A percentile compares a stretch with the other conserved stretches of the same genome.
Evolutionary conservation across 2,113 vertebrate species (phyloP).

Genomic region (Tinamus guttatus): DNA sequence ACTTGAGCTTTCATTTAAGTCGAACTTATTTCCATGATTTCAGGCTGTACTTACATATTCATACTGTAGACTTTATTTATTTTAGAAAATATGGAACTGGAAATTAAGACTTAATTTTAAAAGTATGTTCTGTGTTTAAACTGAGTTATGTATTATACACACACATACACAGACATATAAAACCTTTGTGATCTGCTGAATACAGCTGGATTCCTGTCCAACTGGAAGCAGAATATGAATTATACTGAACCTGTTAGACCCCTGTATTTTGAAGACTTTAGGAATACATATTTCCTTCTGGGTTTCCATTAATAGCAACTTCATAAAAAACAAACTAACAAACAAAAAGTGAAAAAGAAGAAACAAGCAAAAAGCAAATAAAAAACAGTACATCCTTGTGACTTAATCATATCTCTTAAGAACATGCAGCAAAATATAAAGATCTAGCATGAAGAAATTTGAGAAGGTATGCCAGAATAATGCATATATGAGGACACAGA

Average conservation of each 20-base stretch:
- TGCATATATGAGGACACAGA: background rate
- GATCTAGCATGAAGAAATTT: background rate
- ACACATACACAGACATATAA: background rate
- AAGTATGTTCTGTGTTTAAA: slow-evolving; percentile 67
- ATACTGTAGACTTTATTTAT: slow-evolving; percentile 56
- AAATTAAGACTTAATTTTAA: slow-evolving; percentile 71
- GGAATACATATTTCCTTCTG: background rate
- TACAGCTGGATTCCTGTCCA: background rate
- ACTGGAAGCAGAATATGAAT: background rate
- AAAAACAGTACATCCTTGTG: background rate
- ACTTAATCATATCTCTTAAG: background rate
- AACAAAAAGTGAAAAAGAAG: background rate
- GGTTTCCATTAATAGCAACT: background rate
- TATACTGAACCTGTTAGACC: background rate
- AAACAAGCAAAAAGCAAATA: background rate
- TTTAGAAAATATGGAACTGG: slow-evolving; percentile 65
- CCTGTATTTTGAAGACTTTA: background rate
- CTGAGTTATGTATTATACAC: slow-evolving; percentile 3
- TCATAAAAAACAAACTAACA: background rate
- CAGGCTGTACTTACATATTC: slow-evolving; percentile 35
- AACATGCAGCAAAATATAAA: background rate
- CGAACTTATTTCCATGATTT: slow-evolving; percentile 74
- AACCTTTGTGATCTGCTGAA: slow-evolving; percentile 22
- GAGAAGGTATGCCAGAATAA: background rate
- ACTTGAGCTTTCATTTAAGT: slow-evolving; percentile 68